Percentiles rank a stretch among this genome's conserved stretches.
phyloP scores from a whole-genome alignment of 2,797 vertebrate genomes.

The Chelmon rostratus region DNA sequence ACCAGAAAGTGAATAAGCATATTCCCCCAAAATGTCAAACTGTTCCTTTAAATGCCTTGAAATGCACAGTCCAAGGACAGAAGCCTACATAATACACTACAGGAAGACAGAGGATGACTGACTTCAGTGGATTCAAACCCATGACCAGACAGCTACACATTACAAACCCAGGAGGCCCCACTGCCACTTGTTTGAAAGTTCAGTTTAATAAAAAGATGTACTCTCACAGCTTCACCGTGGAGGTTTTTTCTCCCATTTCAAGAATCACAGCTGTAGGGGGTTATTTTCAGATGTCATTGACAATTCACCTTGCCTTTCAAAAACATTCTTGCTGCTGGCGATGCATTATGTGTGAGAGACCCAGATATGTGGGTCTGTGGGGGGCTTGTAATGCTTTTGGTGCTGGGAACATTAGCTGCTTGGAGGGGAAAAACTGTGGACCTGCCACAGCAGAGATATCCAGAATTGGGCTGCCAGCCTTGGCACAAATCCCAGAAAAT shows the following conservation, averaged over 20 bases:
- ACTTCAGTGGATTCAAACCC: not conserved
- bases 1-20: not conserved
- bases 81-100: not conserved
- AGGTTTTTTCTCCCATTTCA: conserved; percentile 47
- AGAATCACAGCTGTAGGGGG: conserved; percentile 66
- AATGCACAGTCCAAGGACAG: not conserved
- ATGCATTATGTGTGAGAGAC: conserved; percentile 77
- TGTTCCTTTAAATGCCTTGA: not conserved
- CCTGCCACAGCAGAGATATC: conserved; percentile 75
- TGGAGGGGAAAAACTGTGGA: conserved; percentile 62
- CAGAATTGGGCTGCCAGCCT: conserved; percentile 71
- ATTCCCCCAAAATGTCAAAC: not conserved
- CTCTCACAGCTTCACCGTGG: conserved; percentile 18
- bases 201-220: conserved; percentile 40
- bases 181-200: conserved; percentile 25
- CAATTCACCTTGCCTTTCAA: conserved; percentile 75
- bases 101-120: not conserved
- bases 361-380: conserved; percentile 71
- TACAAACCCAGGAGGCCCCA: not conserved
- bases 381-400: conserved; percentile 61
- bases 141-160: not conserved
- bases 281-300: conserved; percentile 82
- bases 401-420: conserved; percentile 71
- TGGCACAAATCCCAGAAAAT: conserved; percentile 74
- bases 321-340: conserved; percentile 72